These are phyloP conservation scores for Netta rufina DNA, from an alignment of 2,797 vertebrate genomes.

Conservation along the genomic window DNA sequence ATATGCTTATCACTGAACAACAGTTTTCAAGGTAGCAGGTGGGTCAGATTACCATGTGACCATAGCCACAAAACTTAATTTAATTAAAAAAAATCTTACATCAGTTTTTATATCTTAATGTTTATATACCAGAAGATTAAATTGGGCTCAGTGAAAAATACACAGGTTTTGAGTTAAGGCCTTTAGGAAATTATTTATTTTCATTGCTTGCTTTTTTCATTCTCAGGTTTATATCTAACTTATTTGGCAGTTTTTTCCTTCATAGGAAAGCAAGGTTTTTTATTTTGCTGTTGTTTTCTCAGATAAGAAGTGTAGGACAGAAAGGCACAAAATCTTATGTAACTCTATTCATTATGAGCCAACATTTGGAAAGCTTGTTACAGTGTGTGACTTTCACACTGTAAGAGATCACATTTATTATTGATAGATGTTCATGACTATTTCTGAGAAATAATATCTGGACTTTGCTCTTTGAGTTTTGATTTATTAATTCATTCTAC, in stretches of 20 bases:
- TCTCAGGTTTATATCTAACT: not conserved
- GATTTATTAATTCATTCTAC: not conserved
- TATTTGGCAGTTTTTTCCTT: not conserved
- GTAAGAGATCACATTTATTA: not conserved
- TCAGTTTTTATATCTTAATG: not conserved
- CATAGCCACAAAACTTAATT: fast-evolving
- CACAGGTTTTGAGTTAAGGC: not conserved
- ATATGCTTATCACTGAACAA: not conserved
- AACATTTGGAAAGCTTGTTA: not conserved
- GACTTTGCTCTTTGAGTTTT: not conserved
- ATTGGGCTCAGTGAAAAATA: not conserved
- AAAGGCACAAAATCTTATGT: fast-evolving
- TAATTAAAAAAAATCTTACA: not conserved
- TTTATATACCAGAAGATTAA: not conserved
- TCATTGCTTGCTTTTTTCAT: fast-evolving
- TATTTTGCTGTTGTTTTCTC: not conserved
- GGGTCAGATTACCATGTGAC: not conserved
- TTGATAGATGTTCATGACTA: not conserved
- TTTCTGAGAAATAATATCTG: not conserved
- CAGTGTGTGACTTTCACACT: not conserved
- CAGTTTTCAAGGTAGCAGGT: not conserved
- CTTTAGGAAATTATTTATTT: not conserved
- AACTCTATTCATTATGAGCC: not conserved
- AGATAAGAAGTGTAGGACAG: not conserved
- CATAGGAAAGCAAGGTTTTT: not conserved